Evolutionary conservation across 2,113 vertebrate species (phyloP).

Genomic region (Dromas ardeola): DNA sequence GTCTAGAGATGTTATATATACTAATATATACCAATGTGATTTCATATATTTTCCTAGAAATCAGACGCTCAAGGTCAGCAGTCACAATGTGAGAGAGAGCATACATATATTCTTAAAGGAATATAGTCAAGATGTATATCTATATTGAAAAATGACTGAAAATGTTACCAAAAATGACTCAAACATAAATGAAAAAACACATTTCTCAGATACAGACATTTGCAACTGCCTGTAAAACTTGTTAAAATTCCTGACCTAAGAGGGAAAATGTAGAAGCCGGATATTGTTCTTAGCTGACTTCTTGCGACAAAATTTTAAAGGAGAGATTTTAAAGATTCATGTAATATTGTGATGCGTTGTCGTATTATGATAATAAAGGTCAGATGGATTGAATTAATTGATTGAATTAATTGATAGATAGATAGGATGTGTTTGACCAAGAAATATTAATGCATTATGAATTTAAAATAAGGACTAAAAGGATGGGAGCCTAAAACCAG

Average conservation of each 20-base stretch:
- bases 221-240: neutral
- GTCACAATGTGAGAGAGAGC: neutral
- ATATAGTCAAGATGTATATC: neutral
- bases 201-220: neutral
- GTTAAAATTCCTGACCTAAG: neutral
- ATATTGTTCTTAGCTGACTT: neutral
- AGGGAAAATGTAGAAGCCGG: neutral
- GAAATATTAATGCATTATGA: neutral
- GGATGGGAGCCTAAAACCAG: neutral
- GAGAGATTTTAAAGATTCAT: neutral
- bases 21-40: neutral
- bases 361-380: neutral
- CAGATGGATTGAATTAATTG: neutral
- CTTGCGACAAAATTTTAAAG: neutral
- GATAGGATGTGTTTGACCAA: neutral
- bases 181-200: neutral
- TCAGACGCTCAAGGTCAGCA: neutral
- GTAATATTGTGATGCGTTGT: neutral
- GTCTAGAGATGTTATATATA: neutral
- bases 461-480: neutral
- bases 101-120: neutral
- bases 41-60: constrained; percentile 32
- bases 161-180: neutral
- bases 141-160: neutral
- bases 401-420: neutral